Base-by-base conservation (phyloP, 2,888 invertebrate species). In the Sericinus montela region DNA sequence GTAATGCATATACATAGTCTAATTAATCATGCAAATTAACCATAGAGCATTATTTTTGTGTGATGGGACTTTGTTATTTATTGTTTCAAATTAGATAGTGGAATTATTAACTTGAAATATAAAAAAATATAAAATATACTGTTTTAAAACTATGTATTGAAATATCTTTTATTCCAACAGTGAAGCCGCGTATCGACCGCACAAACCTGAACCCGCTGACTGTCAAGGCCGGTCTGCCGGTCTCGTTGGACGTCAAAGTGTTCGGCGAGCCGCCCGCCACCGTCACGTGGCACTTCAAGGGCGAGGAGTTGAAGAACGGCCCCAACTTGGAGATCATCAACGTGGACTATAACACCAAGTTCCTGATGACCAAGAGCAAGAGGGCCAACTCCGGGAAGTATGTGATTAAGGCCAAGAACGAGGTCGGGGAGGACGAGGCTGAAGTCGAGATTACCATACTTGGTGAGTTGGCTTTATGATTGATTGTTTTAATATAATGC, bases 221-320 rank as follows among this genome's bases (percentile, higher is more conserved):
- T 1, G 94, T 98, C 35, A 98, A 98, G 80, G 94, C 95, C 53
- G 98, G 98, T 32, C 93, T 98, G 36, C 94, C 95, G 0, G 92
- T 98, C 38, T 94, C 93, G 16, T 86, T 98, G 52, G 97, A 98
- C 76, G 91, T 98, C 23, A 95, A 96, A 66, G 94, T 97, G 40
- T 94, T 94, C 70, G 98, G 98, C 53, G 98, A 98, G 83, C 98
- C 98, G 6, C 94, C 96, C 45, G 98, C 99, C 60, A 95, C 92
- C 4, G 95, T 97, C 32, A 94, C 94, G 10, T 99, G 99, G 99
- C 90, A 89, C 62, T 94, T 94, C 80, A 93, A 95, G 69, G 96
- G 92, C 41, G 72, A 80, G 58, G 92, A 93, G 61, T 64, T 95
- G 30, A 72, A 75, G 56, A 90, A 91, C 8, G 88, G 91, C 2